A percentile compares a stretch with the other conserved stretches of the same genome.
phyloP scores from a whole-genome alignment of 2,797 vertebrate species.

The Chiloscyllium punctatum region DNA sequence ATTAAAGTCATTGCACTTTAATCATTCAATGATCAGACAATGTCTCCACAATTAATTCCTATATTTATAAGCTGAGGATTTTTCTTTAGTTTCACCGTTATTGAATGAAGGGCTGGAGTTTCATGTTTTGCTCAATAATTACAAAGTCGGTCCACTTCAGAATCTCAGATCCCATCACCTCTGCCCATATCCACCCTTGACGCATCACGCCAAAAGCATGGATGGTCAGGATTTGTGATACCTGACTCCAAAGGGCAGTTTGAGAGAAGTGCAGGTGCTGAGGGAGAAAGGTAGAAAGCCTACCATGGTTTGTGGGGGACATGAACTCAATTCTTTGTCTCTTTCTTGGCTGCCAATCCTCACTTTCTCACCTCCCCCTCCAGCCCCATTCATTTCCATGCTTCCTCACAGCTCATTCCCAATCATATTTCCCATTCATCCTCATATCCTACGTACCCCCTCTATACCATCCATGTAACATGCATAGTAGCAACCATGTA shows the following conservation, averaged over 20 bases:
- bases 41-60: neutral
- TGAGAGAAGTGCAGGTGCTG: neutral
- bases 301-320: neutral
- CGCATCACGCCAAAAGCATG: neutral
- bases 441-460: too few species aligned
- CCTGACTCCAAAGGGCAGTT: neutral
- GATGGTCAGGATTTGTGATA: neutral
- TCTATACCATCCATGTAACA: neutral
- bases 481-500: neutral
- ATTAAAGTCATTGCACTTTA: neutral
- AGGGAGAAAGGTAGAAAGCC: neutral
- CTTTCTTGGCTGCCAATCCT: neutral
- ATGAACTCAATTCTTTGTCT: neutral
- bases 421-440: neutral
- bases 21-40: neutral
- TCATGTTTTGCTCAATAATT: neutral
- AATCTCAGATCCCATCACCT: neutral
- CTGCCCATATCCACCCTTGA: neutral
- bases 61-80: neutral
- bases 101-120: neutral
- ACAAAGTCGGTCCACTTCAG: neutral
- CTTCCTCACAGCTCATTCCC: too few species aligned
- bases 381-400: neutral
- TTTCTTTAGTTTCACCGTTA: neutral
- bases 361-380: neutral